phyloP scores from a whole-genome alignment of 2,113 vertebrate genomes.

The Pseudorhombus dupliciocellatus region DNA sequence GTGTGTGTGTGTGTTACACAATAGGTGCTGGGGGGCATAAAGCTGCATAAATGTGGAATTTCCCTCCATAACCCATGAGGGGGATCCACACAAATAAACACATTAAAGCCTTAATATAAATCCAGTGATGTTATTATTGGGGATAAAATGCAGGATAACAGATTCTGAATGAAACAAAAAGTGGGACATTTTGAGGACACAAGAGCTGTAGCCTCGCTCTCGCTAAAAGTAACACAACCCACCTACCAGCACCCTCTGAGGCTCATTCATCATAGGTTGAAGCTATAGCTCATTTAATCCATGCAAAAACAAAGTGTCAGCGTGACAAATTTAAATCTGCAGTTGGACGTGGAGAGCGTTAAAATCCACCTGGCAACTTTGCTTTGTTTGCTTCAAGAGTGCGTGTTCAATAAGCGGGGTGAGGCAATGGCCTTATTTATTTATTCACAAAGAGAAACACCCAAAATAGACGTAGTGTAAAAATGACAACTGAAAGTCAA shows the following conservation, averaged over 20 bases:
- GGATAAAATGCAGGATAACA: neutral
- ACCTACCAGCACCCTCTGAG: neutral
- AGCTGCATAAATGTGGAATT: conserved; percentile 64
- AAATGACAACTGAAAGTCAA: neutral
- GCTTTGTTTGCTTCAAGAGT: neutral
- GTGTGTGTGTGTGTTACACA: conserved; percentile 38
- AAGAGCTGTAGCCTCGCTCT: neutral
- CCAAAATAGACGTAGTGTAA: neutral
- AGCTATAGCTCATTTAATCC: neutral
- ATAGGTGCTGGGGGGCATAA: conserved; percentile 62
- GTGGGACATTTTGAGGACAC: neutral
- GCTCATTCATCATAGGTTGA: neutral
- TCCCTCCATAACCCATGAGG: conserved; percentile 42
- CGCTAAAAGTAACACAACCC: neutral
- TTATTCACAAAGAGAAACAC: neutral
- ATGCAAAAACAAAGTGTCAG: neutral
- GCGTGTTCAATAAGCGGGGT: no score
- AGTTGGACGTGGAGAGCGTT: neutral
- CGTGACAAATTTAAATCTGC: neutral
- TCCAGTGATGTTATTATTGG: conserved; percentile 14
- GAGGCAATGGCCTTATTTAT: no score
- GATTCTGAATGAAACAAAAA: neutral
- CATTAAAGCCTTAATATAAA: conserved; percentile 14
- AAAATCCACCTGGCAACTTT: neutral
- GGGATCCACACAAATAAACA: conserved; percentile 37